These are phyloP conservation scores for Pseudococcus longispinus DNA, from an alignment of 2,888 invertebrate species.

Conservation along the genomic window DNA sequence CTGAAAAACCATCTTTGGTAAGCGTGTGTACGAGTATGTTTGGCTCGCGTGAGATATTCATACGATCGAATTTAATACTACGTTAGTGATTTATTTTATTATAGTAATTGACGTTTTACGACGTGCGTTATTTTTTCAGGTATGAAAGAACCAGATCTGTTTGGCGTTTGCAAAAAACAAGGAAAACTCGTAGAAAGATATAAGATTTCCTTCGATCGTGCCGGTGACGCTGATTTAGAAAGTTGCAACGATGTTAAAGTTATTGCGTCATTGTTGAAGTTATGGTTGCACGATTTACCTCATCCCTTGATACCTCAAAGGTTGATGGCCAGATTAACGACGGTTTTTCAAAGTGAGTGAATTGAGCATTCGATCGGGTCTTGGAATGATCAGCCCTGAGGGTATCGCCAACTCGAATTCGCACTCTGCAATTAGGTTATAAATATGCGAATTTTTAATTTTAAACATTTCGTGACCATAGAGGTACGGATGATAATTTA, in stretches of 20 bases:
- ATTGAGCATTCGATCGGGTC: not conserved
- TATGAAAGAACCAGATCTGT: constrained; percentile 65
- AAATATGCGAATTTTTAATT: not conserved
- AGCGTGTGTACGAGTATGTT: no score
- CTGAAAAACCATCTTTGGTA: not conserved
- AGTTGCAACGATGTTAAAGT: constrained; percentile 65
- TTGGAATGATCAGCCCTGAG: not conserved
- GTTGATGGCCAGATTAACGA: constrained; percentile 61
- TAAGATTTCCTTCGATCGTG: constrained; percentile 64
- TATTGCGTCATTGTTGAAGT: constrained; percentile 65
- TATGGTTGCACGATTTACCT: constrained; percentile 65
- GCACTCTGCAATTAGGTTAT: not conserved
- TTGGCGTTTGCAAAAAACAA: constrained; percentile 66
- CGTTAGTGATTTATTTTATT: not conserved
- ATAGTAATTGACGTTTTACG: not conserved
- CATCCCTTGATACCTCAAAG: constrained; percentile 64
- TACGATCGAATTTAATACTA: not conserved
- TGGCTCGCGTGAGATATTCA: not conserved
- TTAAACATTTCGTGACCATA: not conserved
- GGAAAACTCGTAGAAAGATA: constrained; percentile 64
- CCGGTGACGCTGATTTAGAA: constrained; percentile 65
- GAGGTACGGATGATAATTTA: not conserved
- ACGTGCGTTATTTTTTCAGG: constrained; percentile 61
- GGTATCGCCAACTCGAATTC: not conserved
- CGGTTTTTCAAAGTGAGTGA: constrained; percentile 59